Base-by-base conservation (phyloP, 2,888 invertebrate genomes). In the Acronicta psi region DNA sequence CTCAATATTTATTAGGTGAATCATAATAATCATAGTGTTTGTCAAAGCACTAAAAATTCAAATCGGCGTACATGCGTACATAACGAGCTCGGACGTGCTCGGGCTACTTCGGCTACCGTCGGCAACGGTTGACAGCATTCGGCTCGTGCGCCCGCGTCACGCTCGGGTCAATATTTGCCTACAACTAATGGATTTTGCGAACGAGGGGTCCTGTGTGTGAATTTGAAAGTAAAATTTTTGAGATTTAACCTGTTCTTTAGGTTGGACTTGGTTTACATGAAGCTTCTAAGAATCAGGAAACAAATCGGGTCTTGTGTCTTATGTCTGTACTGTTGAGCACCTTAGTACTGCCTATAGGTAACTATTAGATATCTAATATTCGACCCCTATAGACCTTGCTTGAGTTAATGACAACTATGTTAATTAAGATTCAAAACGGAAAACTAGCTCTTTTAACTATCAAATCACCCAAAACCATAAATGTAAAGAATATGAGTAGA, bases 161-260 rank as follows among this genome's bases (percentile, higher is more conserved):
- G 60, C 68, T 64, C 65, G 47, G 58, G 66, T 75, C 77, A 88
- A 87, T 87, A 87, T 88, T 88, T 79, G 81, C 81, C 50, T 50
- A 72, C 79, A 68, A 74, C 87, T 88, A 88, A 88, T 88, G 87
- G 86, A 81, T 84, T 80, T 83, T 67, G 85, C 84, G 79, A 76
- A 61, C 74, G 54, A 60, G 56, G 77, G 69, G 54, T 46, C 59
- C 37, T 73, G 36, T 69, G 52, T 59, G 51, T 66, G 59, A 66
- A 69, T 75, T 73, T 73, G 50, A 76, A 73, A 76, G 67, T 71
- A 73, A 75, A 69, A 73, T 69, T 70, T 54, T 31, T 41, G 54
- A 54, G 54, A 62, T 51, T 3, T 41, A 29, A 42, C 47, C 34
- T 51, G 54, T 51, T 54, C 55, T 59, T n/a, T 34, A 6, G 10